phyloP scores from a whole-genome alignment of 1,140 invertebrate species.

The Sweltsa coloradensis region DNA sequence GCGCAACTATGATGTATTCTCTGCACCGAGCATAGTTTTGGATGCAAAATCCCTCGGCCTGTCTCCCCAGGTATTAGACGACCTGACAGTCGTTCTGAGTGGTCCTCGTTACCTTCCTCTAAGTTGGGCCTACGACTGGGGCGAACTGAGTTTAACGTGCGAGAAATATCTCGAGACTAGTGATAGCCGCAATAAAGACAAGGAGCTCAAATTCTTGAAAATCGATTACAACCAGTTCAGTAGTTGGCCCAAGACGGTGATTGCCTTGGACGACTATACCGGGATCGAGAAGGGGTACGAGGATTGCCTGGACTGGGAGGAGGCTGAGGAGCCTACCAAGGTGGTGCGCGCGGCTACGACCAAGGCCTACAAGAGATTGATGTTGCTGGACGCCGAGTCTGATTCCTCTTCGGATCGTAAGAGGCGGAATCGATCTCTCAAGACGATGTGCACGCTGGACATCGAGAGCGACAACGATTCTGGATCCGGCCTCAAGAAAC shows the following conservation, averaged over 20 bases:
- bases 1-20: slow-evolving; percentile 34
- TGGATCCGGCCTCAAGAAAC: too few species aligned
- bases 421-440: slow-evolving; percentile 9
- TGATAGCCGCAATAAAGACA: slow-evolving; percentile 41
- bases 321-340: too few species aligned
- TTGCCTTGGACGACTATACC: slow-evolving; percentile 23
- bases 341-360: too few species aligned
- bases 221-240: slow-evolving; percentile 51
- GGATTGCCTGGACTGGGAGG: slow-evolving; percentile 31
- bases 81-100: slow-evolving; percentile 43
- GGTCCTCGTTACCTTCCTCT: slow-evolving; percentile 46
- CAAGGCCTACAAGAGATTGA: too few species aligned
- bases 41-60: slow-evolving; percentile 38
- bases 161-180: slow-evolving; percentile 45
- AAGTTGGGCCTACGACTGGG: slow-evolving; percentile 46
- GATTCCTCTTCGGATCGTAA: slow-evolving; percentile 6
- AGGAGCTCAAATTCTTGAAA: slow-evolving; percentile 47
- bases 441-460: too few species aligned
- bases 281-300: slow-evolving; percentile 46
- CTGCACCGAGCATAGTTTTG: slow-evolving; percentile 32
- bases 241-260: slow-evolving; percentile 37
- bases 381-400: slow-evolving; percentile 13
- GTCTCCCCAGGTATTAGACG: slow-evolving; percentile 42
- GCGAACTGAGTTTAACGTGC: slow-evolving; percentile 40
- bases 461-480: too few species aligned